phyloP scores from a whole-genome alignment of 2,888 invertebrate genomes.

The Craniophora ligustri region DNA sequence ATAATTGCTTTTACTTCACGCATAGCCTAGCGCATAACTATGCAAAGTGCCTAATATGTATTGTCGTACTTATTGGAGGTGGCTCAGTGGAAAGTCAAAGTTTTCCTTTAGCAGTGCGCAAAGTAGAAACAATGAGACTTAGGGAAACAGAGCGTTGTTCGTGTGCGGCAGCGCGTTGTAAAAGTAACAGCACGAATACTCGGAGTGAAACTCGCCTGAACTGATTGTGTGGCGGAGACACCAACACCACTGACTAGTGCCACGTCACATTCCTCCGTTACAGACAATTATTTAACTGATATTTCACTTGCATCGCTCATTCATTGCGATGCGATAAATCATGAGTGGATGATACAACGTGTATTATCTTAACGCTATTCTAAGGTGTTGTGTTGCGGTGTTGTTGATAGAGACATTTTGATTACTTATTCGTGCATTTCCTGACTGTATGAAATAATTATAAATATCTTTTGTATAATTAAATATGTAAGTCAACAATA shows the following conservation, averaged over 20 bases:
- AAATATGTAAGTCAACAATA: background rate
- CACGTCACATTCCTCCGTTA: constrained; percentile 79
- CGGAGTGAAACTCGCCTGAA: constrained; percentile 86
- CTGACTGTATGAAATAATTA: too few relatives aligned
- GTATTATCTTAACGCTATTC: constrained; percentile 36
- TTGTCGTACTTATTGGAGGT: constrained; percentile 48
- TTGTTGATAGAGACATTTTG: too few relatives aligned
- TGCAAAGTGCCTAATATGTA: constrained; percentile 24
- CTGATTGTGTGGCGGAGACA: constrained; percentile 76
- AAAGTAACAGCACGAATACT: constrained; percentile 88
- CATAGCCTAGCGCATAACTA: constrained; percentile 7
- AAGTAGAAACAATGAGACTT: constrained; percentile 79
- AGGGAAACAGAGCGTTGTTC: constrained; percentile 87
- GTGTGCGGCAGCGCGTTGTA: constrained; percentile 87
- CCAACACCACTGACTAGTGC: constrained; percentile 52
- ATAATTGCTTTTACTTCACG: background rate
- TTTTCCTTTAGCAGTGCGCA: constrained; percentile 72
- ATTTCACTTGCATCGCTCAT: constrained; percentile 61
- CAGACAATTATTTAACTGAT: constrained; percentile 69
- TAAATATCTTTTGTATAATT: too few relatives aligned
- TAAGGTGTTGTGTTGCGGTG: constrained; percentile 4
- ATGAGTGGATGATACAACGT: constrained; percentile 41
- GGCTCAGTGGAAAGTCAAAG: constrained; percentile 81
- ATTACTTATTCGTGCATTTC: too few relatives aligned
- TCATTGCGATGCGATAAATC: constrained; percentile 41